Base-by-base conservation (phyloP, 1,140 invertebrate species). In the Bombus superbus region DNA sequence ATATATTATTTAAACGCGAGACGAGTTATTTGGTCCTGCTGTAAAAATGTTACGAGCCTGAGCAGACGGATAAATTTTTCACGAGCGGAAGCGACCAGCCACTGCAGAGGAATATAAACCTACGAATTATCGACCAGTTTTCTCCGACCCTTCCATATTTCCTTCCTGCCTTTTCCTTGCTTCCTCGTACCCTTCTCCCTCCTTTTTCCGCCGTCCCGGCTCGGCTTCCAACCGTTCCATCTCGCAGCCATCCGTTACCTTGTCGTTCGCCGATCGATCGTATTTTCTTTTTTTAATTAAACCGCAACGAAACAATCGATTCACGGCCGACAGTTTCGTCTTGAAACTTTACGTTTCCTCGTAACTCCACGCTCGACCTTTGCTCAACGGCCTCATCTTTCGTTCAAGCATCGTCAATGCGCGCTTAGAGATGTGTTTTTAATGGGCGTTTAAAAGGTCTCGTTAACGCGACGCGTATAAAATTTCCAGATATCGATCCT, bases 31-130 rank as follows among this genome's bases (percentile, higher is more conserved):
- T 11, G 83, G 38, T 22, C 44, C 15, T 74, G 53, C 35, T 22
- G 81, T 84, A 86, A 86, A 86, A 82, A 66, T 71, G 86, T 86
- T 86, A 86, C 77, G 77, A 72, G 78, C 69, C n/a, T 8, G 62
- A 66, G 57, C 79, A 88, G 87, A 88, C 85, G 75, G 83, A 88
- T 88, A 86, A 86, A 88, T 88, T 88, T 83, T 83, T 71, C 32
- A 80, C 57, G 42, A 78, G 53, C 78, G 44, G 79, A 80, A 79
- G 62, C 28, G 75, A 38, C 71, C 86, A 32, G 68, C 42, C 59
- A 62, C 80, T 57, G 85, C 74, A 32, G n/a, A n/a, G 59, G 74
- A 73, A 86, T 86, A 82, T 86, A 88, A 86, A 88, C 87, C 83
- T 73, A 81, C 79, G 87, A 76, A 88, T 86, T 88, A 88, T 88